Evolutionary conservation across 2,888 invertebrate genomes (phyloP).

Genomic region (Cybosia mesomella): DNA sequence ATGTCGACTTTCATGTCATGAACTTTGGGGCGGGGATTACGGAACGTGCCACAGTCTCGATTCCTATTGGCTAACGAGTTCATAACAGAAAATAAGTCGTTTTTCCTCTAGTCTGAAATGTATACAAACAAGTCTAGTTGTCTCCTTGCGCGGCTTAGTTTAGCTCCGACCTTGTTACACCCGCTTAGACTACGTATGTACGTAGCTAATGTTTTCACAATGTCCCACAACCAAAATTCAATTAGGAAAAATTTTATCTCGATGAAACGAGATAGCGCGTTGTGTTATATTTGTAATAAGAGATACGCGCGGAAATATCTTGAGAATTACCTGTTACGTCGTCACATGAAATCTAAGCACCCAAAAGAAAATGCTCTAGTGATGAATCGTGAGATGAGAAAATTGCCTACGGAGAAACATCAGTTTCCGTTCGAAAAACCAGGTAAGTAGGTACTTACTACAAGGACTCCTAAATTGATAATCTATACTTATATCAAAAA

Average conservation of each 20-base stretch:
- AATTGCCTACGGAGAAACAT: background rate
- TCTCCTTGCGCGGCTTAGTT: background rate
- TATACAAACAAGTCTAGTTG: background rate
- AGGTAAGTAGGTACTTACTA: background rate
- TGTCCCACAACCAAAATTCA: background rate
- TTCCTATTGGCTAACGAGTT: slow-evolving; percentile 5
- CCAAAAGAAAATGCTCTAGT: background rate
- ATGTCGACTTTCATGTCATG: background rate
- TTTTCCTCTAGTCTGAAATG: background rate
- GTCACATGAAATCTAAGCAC: background rate
- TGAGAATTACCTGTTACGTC: background rate
- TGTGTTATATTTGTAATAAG: background rate
- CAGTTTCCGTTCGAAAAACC: background rate
- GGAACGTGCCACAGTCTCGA: background rate
- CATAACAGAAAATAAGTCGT: background rate
- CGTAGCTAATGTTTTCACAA: background rate
- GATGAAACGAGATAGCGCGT: background rate
- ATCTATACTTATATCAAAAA: too few relatives aligned
- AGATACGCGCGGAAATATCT: background rate
- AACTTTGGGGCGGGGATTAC: slow-evolving; percentile 5
- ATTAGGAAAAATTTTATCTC: background rate
- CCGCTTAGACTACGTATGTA: background rate
- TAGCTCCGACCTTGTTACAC: background rate
- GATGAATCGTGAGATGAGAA: background rate
- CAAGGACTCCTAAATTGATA: too few relatives aligned